A percentile compares a stretch with the other conserved stretches of the same genome.
phyloP scores from a whole-genome alignment of 2,888 invertebrate species.

The Homarus gammarus region DNA sequence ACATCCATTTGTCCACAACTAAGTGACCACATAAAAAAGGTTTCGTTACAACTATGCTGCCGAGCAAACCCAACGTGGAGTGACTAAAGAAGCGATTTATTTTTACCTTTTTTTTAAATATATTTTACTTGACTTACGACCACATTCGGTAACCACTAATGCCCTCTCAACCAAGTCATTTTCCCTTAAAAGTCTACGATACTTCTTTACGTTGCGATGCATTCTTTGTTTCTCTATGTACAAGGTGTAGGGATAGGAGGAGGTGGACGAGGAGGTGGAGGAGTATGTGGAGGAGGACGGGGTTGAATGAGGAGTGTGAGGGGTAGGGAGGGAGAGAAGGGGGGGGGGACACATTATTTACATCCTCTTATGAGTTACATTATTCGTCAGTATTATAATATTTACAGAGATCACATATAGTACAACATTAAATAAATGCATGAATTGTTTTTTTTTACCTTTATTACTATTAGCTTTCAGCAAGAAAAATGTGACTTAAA shows the following conservation, averaged over 20 bases:
- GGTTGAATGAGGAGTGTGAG: no score
- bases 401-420: constrained; percentile 72
- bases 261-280: no score
- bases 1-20: constrained; percentile 49
- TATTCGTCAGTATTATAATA: constrained; percentile 28
- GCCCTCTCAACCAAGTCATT: constrained; percentile 61
- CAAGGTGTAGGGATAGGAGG: no score
- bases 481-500: constrained; percentile 58
- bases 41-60: constrained; percentile 43
- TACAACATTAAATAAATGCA: constrained; percentile 71
- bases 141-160: constrained; percentile 16
- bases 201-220: constrained; percentile 42
- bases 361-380: constrained; percentile 12
- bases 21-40: constrained; percentile 42
- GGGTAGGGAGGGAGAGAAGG: neutral
- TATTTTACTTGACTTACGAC: no score
- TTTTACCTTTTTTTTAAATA: neutral
- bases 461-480: constrained; percentile 27
- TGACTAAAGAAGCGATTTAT: constrained; percentile 45
- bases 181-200: constrained; percentile 52
- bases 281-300: neutral
- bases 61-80: constrained; percentile 39
- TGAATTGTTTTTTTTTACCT: constrained; percentile 42
- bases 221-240: constrained; percentile 56
- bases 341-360: constrained; percentile 25